These are phyloP conservation scores for Eilema griseolum DNA, from an alignment of 2,888 invertebrate species.

Conservation along the genomic window DNA sequence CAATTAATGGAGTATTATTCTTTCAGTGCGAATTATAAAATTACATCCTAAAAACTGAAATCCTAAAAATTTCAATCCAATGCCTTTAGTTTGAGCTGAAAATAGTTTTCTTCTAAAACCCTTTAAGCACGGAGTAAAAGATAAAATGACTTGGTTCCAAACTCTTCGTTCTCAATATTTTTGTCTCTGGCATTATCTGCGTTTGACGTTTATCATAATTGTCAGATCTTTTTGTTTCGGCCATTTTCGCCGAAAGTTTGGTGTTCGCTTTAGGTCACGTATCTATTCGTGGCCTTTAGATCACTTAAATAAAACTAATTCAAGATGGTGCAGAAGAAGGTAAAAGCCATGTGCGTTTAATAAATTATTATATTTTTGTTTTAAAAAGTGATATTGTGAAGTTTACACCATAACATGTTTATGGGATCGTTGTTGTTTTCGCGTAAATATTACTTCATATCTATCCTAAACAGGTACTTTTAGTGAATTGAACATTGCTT, in stretches of 20 bases:
- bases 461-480: slow-evolving; percentile 9
- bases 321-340: slow-evolving; percentile 88
- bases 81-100: too few species aligned
- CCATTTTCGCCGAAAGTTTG: slow-evolving; percentile 85
- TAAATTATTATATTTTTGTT: slow-evolving; percentile 72
- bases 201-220: slow-evolving; percentile 48
- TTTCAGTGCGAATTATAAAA: too few species aligned
- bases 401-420: slow-evolving; percentile 53
- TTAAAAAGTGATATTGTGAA: slow-evolving; percentile 58
- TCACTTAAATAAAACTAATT: slow-evolving; percentile 77
- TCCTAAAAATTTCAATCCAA: too few species aligned
- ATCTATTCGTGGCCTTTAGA: slow-evolving; percentile 84
- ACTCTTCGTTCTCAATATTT: not conserved
- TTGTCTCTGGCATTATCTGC: slow-evolving; percentile 37
- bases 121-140: not conserved
- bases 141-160: slow-evolving; percentile 27
- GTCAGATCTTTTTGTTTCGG: slow-evolving; percentile 80
- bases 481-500: slow-evolving; percentile 17
- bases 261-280: slow-evolving; percentile 81
- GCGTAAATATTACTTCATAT: slow-evolving; percentile 3
- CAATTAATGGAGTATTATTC: too few species aligned
- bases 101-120: too few species aligned
- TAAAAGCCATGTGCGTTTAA: slow-evolving; percentile 84
- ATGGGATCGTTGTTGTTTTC: slow-evolving; percentile 19
- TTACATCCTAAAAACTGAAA: too few species aligned